Conservation (phyloP, 2,888 invertebrate species). For the Pyrrhosoma nymphula region DNA sequence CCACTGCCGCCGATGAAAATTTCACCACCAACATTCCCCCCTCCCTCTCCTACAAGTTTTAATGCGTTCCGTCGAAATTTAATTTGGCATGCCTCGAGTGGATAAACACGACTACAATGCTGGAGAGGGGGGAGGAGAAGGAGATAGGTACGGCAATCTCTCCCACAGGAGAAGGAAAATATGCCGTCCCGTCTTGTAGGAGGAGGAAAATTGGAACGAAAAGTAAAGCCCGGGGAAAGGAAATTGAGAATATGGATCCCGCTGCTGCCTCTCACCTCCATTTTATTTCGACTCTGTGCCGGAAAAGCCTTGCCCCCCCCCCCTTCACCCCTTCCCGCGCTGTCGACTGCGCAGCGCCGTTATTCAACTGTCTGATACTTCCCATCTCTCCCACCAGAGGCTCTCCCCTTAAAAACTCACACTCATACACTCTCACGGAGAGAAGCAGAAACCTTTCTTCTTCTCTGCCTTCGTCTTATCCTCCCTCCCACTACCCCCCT, state of each 20-base stretch:
- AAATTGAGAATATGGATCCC: conserved; percentile 2
- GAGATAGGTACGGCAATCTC: background rate
- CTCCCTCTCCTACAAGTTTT: background rate
- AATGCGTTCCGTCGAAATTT: background rate
- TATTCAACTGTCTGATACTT: conserved; percentile 23
- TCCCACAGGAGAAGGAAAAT: background rate
- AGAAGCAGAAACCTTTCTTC: background rate
- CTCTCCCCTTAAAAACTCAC: background rate
- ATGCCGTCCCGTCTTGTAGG: background rate
- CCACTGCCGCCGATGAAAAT: background rate
- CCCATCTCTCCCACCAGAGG: background rate
- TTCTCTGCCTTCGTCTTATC: no score
- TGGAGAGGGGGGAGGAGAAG: background rate
- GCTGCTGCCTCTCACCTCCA: background rate
- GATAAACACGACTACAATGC: background rate
- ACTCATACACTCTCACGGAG: background rate
- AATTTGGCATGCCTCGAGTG: background rate
- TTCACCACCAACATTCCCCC: background rate
- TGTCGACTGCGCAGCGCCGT: background rate
- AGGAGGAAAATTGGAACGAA: background rate
- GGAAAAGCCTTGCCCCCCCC: background rate
- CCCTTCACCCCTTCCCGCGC: background rate
- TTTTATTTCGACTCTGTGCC: background rate
- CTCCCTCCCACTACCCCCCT: background rate
- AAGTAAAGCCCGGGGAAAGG: background rate